Percentiles rank a stretch among this genome's conserved stretches.
Conservation (phyloP, 2,113 vertebrate species). For the Atherinomorus stipes region DNA sequence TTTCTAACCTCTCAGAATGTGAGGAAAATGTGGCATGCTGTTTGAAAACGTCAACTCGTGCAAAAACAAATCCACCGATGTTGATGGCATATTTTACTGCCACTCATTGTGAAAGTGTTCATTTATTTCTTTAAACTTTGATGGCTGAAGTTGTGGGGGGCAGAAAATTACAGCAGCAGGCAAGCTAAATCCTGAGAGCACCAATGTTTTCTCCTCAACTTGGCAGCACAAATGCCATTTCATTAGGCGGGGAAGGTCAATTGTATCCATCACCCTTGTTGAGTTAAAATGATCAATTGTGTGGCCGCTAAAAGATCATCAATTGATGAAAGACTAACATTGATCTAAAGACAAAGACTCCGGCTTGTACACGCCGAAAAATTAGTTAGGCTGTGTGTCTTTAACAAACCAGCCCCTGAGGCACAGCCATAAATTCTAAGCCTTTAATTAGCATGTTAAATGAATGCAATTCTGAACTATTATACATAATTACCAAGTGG, state of each 20-base stretch:
- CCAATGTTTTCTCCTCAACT: conserved; percentile 41
- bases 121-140: conserved; percentile 28
- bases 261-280: conserved; percentile 76
- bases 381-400: conserved; percentile 12
- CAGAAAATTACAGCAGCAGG: conserved; percentile 45
- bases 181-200: conserved; percentile 40
- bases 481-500: conserved; percentile 67
- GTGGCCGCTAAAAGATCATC: conserved; percentile 73
- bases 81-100: conserved; percentile 8
- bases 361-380: conserved; percentile 24
- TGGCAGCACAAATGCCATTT: conserved; percentile 72
- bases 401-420: conserved; percentile 43
- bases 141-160: background rate
- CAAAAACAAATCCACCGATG: background rate
- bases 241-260: conserved; percentile 79
- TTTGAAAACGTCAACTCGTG: background rate
- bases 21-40: background rate
- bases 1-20: background rate
- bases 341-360: conserved; percentile 46
- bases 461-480: conserved; percentile 54
- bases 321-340: conserved; percentile 67
- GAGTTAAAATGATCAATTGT: conserved; percentile 76
- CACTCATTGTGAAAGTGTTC: background rate
- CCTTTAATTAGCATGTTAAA: conserved; percentile 71
- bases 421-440: conserved; percentile 46